Conservation (phyloP, 2,797 vertebrate species). For the Hippocampus kuda region DNA sequence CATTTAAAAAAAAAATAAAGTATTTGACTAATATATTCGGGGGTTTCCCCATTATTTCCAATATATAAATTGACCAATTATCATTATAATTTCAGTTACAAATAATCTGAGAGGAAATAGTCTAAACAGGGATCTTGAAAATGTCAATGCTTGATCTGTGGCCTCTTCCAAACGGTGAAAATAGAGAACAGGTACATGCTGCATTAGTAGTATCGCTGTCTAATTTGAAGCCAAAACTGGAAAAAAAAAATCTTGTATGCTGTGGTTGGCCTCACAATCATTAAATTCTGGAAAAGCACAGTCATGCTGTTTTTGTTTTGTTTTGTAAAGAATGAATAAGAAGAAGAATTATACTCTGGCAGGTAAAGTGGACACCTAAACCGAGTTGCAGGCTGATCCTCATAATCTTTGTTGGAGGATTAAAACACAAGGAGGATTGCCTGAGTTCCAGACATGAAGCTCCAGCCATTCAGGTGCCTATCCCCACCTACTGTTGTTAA, state of each 20-base stretch:
- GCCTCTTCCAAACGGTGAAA: no score
- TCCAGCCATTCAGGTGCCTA: neutral
- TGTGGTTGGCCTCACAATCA: neutral
- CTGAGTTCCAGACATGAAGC: neutral
- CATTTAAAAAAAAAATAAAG: no score
- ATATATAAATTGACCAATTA: no score
- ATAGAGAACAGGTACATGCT: neutral
- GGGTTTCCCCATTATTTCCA: no score
- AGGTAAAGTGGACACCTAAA: slow-evolving; percentile 12
- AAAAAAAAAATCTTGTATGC: neutral
- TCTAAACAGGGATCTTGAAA: no score
- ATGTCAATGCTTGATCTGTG: no score
- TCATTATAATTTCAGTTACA: no score
- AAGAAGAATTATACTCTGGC: neutral
- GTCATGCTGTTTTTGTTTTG: neutral
- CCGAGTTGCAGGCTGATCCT: slow-evolving; percentile 27
- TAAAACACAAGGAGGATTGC: slow-evolving; percentile 25
- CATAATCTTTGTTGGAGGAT: slow-evolving; percentile 57
- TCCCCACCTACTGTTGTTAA: neutral
- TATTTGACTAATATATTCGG: no score
- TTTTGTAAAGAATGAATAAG: neutral
- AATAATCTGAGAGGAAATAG: no score
- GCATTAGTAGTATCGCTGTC: neutral
- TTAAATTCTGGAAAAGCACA: neutral
- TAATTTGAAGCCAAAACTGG: neutral